A percentile compares a stretch with the other conserved stretches of the same genome.
These are phyloP conservation scores for Camponotus floridanus DNA, from an alignment of 1,140 invertebrate genomes.

Conservation along the genomic window DNA sequence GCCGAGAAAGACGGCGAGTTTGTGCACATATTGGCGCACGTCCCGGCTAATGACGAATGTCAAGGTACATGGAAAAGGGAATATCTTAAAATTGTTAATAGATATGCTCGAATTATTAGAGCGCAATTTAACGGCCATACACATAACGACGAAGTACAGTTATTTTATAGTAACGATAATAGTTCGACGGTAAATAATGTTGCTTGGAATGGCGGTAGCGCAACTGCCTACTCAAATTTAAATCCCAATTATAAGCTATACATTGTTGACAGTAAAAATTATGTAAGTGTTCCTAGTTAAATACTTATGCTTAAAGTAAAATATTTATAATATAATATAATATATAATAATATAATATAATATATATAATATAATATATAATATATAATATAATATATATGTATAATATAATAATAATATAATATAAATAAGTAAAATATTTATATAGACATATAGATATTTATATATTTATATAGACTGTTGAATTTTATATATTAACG, in stretches of 20 bases:
- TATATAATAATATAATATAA: no score
- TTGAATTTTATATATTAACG: slow-evolving; percentile 6
- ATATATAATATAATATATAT: no score
- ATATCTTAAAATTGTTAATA: slow-evolving; percentile 87
- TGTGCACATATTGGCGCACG: slow-evolving; percentile 94
- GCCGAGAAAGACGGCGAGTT: slow-evolving; percentile 91
- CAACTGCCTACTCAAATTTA: slow-evolving; percentile 89
- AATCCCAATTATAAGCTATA: slow-evolving; percentile 95
- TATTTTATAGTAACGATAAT: slow-evolving; percentile 88
- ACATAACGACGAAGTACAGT: slow-evolving; percentile 91
- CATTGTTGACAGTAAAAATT: slow-evolving; percentile 88
- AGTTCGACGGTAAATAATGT: slow-evolving; percentile 87
- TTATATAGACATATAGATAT: no score
- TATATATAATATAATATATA: no score
- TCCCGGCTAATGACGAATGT: slow-evolving; percentile 91
- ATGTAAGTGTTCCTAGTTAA: slow-evolving; percentile 85
- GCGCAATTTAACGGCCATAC: slow-evolving; percentile 94
- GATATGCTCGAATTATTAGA: slow-evolving; percentile 90
- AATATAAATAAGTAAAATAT: no score
- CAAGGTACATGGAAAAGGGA: slow-evolving; percentile 89
- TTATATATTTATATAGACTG: neutral
- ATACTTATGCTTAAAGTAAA: no score
- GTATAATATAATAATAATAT: no score
- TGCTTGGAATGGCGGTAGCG: slow-evolving; percentile 92
- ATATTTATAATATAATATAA: no score